Percentiles rank a stretch among this genome's conserved stretches.
Evolutionary conservation across 2,113 vertebrate genomes (phyloP).

Genomic region (Balaeniceps rex): DNA sequence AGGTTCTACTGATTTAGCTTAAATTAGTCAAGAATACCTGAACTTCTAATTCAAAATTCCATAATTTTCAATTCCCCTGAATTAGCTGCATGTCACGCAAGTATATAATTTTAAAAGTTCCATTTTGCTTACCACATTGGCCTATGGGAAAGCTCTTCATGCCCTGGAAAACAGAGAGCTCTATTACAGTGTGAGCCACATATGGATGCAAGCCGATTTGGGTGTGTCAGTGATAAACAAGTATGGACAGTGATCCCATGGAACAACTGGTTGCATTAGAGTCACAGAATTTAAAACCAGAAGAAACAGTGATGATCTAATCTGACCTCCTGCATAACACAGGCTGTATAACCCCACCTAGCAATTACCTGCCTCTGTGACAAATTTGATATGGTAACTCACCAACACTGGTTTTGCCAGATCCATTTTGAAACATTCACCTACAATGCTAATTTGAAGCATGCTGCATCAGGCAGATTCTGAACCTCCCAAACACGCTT

Average conservation of each 20-base stretch:
- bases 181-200: not conserved
- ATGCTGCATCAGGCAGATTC: not conserved
- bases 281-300: slow-evolving; percentile 19
- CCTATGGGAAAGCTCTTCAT: not conserved
- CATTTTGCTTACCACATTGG: slow-evolving; percentile 5
- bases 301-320: slow-evolving; percentile 54
- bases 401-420: slow-evolving; percentile 30
- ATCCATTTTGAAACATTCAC: slow-evolving; percentile 38
- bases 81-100: not conserved
- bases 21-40: not conserved
- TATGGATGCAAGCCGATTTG: not conserved
- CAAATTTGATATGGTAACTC: slow-evolving; percentile 24
- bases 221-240: slow-evolving; percentile 29
- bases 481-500: not conserved
- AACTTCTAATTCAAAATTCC: not conserved
- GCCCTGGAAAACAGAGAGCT: not conserved
- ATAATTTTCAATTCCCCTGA: rapidly evolving
- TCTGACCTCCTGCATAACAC: slow-evolving; percentile 35
- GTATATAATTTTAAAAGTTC: not conserved
- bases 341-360: slow-evolving; percentile 15
- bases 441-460: not conserved
- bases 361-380: slow-evolving; percentile 39
- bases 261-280: slow-evolving; percentile 37
- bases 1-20: not conserved
- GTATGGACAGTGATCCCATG: slow-evolving; percentile 32